Percentiles rank a stretch among this genome's conserved stretches.
Conservation (phyloP, 2,113 vertebrate genomes). For the Rhodinocichla rosea region DNA sequence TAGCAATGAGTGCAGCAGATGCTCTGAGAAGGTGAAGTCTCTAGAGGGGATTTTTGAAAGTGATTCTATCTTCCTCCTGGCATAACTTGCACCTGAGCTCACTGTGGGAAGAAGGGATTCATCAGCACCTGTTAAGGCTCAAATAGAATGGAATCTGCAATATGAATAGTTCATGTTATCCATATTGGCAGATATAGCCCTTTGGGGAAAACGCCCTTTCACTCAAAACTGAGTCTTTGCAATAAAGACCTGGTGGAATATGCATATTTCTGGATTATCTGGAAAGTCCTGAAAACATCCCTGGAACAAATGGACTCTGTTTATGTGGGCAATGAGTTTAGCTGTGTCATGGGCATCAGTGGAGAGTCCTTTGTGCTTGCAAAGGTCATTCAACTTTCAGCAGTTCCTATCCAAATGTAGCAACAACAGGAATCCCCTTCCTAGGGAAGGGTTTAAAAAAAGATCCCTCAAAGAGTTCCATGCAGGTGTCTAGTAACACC, state of each 20-base stretch:
- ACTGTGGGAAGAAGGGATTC: not conserved
- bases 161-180: not conserved
- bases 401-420: not conserved
- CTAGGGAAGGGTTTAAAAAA: not conserved
- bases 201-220: not conserved
- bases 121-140: not conserved
- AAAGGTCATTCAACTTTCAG: not conserved
- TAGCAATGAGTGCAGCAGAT: not conserved
- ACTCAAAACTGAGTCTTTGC: not conserved
- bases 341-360: not conserved
- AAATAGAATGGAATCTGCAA: not conserved
- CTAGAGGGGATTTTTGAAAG: not conserved
- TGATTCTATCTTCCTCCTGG: not conserved
- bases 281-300: not conserved
- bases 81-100: not conserved
- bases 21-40: not conserved
- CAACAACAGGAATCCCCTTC: not conserved
- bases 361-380: not conserved
- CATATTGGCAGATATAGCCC: not conserved
- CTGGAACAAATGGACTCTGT: not conserved
- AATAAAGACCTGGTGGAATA: not conserved
- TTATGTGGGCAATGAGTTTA: not conserved
- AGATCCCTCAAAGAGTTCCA: not conserved
- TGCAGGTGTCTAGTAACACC: not conserved
- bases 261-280: not conserved